Conservation (phyloP, 2,113 vertebrate genomes). For the Lophotis ruficrista region DNA sequence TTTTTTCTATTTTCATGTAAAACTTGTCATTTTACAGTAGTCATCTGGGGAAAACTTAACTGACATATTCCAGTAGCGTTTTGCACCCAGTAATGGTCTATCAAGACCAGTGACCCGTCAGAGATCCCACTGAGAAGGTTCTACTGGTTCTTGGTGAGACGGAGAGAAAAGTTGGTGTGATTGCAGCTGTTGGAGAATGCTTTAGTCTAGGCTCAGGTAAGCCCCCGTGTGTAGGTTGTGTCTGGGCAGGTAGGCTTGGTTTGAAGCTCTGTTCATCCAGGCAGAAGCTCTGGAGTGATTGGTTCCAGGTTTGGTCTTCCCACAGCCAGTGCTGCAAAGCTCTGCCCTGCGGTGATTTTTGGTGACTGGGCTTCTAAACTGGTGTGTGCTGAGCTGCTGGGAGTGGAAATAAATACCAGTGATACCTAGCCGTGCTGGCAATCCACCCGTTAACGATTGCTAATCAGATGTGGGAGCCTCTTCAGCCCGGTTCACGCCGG, state of each 20-base stretch:
- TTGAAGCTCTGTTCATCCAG: neutral
- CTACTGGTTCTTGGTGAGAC: neutral
- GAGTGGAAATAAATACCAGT: neutral
- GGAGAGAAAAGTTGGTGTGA: neutral
- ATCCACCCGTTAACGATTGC: rapidly evolving
- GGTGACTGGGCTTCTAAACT: rapidly evolving
- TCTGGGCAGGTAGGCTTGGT: neutral
- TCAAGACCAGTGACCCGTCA: neutral
- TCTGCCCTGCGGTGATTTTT: rapidly evolving
- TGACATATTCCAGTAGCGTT: neutral
- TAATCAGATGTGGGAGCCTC: neutral
- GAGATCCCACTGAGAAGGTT: neutral
- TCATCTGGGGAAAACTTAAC: neutral
- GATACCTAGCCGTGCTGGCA: rapidly evolving
- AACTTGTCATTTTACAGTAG: neutral
- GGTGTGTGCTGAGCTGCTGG: too few relatives aligned
- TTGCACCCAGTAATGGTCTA: neutral
- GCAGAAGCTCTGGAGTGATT: neutral
- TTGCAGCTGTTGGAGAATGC: neutral
- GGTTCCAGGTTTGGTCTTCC: neutral
- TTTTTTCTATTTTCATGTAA: neutral
- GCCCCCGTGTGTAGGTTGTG: rapidly evolving
- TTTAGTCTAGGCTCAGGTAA: neutral
- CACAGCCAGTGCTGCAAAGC: neutral
- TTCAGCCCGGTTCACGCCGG: rapidly evolving